A percentile compares a stretch with the other conserved stretches of the same genome.
phyloP scores from a whole-genome alignment of 2,113 vertebrate genomes.

The Microcebus murinus region DNA sequence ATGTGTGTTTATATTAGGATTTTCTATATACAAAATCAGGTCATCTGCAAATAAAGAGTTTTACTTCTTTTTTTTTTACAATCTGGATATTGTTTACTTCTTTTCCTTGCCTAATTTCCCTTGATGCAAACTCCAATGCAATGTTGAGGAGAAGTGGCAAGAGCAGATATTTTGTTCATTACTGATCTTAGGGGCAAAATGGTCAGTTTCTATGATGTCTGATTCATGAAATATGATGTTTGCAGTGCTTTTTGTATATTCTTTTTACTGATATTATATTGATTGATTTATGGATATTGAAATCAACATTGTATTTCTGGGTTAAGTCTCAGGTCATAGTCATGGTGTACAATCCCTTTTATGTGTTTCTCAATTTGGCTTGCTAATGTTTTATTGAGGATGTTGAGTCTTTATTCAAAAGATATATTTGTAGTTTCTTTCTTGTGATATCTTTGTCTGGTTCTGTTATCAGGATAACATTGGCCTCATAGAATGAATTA shows the following conservation, averaged over 20 bases:
- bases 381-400: not conserved
- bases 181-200: not conserved
- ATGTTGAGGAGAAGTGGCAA: not conserved
- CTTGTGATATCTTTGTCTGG: not conserved
- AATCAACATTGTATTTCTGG: not conserved
- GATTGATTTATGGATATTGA: not conserved
- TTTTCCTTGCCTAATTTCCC: not conserved
- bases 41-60: not conserved
- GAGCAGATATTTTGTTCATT: not conserved
- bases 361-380: not conserved
- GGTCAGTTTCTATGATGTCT: not conserved
- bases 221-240: not conserved
- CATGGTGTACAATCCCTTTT: not conserved
- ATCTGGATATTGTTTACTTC: not conserved
- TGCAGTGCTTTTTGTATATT: not conserved
- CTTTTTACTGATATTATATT: not conserved
- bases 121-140: not conserved
- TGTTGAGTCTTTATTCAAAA: not conserved
- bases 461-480: not conserved
- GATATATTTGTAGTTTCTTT: not conserved
- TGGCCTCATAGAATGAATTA: not conserved
- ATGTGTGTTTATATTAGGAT: too few relatives aligned
- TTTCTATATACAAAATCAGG: not conserved
- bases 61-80: not conserved
- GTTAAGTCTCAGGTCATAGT: not conserved